Base-by-base conservation (phyloP, 2,113 vertebrate species). In the Anguilla japonica region DNA sequence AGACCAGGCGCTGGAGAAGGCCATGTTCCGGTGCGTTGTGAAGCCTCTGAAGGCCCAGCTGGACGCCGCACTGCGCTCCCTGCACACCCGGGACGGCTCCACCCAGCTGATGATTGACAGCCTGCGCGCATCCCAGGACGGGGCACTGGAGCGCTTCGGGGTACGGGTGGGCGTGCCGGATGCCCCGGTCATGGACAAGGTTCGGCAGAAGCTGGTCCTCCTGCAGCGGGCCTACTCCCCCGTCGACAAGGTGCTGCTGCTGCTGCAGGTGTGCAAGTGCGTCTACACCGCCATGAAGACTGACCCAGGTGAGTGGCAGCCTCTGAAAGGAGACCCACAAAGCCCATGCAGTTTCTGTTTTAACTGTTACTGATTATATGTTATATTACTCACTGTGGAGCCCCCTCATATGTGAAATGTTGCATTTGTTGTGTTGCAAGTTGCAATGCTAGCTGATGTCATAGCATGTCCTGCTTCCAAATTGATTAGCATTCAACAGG, bases 221-320 rank as follows among this genome's bases (percentile, higher is more conserved):
- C 91, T 96, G 83, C 93, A 92, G 29, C 84, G 85, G 0, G 86
- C 93, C 75, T 96, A 96, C 87, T 96, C 95, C 0, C 96, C 96
- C 34, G 89, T 88, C 0, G 94, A 96, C 86, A 95, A 96, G 91
- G 90, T 96, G 79, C 87, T 93, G 86, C 81, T 94, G 71, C 94
- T 96, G 26, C 92, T 96, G 50, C 95, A 96, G 90, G 94, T 93
- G 86, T 96, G 95, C 90, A 95, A 95, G 87, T 88, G 94, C 57
- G 91, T 96, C 79, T 96, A 95, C 86, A 92, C 89, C 0, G 88
- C 86, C 67, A 93, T 96, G 92, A 92, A 89, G 83, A 87, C 87
- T 41, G 91, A 90, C 18, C 88, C 91, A 1, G 95, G 96, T 96
- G 84, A 60, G 88, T 41, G 9, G 14, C 40, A 43, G 8, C 22